These are phyloP conservation scores for Scyliorhinus canicula DNA, from an alignment of 2,797 vertebrate genomes.

Conservation along the genomic window DNA sequence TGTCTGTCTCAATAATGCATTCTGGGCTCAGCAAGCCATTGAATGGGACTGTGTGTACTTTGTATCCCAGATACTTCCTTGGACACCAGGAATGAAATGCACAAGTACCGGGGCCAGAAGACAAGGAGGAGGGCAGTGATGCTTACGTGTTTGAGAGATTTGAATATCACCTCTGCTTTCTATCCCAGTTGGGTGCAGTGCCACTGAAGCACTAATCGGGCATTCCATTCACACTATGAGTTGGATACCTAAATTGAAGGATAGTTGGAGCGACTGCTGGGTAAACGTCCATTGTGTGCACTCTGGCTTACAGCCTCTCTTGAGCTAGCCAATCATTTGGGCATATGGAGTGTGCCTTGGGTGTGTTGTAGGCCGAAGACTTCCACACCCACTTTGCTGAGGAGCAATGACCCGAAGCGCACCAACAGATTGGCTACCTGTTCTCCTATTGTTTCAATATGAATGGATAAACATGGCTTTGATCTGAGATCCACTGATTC, in stretches of 20 bases:
- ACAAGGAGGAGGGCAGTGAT: neutral
- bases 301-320: too few species aligned
- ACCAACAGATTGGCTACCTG: neutral
- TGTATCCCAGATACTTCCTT: neutral
- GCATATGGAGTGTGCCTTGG: too few species aligned
- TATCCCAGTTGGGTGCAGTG: neutral
- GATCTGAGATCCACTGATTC: neutral
- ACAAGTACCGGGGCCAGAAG: neutral
- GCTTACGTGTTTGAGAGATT: neutral
- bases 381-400: too few species aligned
- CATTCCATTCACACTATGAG: neutral
- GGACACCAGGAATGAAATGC: neutral
- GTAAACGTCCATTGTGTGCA: neutral
- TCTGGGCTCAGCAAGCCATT: neutral
- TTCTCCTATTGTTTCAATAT: neutral
- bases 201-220: neutral
- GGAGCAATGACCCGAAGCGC: too few species aligned
- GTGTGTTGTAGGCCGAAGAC: too few species aligned
- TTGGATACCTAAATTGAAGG: neutral
- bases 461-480: neutral
- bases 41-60: neutral
- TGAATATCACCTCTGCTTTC: neutral
- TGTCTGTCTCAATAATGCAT: neutral
- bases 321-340: too few species aligned
- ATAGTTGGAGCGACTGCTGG: neutral